Conservation (phyloP, 2,113 vertebrate genomes). For the Aramus guarauna region DNA sequence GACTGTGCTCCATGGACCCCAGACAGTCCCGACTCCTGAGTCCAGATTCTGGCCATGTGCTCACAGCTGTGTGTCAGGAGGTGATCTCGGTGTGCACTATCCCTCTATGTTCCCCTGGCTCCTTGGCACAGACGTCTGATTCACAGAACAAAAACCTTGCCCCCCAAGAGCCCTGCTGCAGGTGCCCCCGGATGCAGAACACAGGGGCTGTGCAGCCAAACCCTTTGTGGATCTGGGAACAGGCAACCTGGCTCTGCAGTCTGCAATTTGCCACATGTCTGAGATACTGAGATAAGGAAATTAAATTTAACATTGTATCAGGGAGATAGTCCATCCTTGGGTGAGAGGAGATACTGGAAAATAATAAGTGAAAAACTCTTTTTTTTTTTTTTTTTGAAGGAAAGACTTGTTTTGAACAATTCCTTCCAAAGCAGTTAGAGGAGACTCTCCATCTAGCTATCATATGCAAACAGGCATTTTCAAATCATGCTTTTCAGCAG, state of each 20-base stretch:
- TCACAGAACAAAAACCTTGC: fast-evolving
- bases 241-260: not conserved
- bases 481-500: not conserved
- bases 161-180: not conserved
- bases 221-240: not conserved
- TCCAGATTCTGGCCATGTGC: not conserved
- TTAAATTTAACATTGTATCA: not conserved
- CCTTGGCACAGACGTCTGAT: not conserved
- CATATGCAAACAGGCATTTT: not conserved
- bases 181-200: not conserved
- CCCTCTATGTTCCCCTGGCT: too few relatives aligned
- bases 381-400: not conserved
- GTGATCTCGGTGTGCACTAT: not conserved
- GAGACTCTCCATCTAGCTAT: not conserved
- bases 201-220: not conserved
- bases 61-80: not conserved
- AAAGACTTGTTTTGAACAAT: not conserved
- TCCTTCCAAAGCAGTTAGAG: not conserved
- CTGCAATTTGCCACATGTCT: not conserved
- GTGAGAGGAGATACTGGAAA: not conserved
- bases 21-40: fast-evolving
- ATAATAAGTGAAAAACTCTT: not conserved
- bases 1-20: fast-evolving
- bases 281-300: not conserved
- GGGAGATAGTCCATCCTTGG: not conserved